Conservation (phyloP, 2,797 vertebrate genomes). For the Oceanodroma leucorhoa region DNA sequence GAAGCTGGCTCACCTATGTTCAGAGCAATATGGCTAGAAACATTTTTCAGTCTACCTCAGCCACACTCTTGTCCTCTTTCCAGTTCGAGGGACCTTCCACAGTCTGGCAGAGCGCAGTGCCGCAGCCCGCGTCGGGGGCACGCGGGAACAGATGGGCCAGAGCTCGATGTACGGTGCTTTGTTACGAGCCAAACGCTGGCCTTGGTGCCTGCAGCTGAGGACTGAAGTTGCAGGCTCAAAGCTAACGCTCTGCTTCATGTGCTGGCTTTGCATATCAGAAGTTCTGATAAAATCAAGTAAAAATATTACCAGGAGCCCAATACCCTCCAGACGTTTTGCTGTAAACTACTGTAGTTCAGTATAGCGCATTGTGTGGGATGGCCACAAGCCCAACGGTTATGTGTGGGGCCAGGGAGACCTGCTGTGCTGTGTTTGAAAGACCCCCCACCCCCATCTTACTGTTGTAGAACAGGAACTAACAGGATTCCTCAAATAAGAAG, state of each 20-base stretch:
- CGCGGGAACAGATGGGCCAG: accelerated
- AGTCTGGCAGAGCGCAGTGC: background rate
- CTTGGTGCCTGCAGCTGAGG: background rate
- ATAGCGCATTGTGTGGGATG: accelerated
- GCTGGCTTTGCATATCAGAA: background rate
- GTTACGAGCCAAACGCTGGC: background rate
- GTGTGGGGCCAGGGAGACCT: background rate
- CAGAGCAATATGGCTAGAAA: background rate
- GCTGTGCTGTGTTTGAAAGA: background rate
- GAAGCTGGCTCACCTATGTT: background rate
- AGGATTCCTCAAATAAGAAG: background rate
- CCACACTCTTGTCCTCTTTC: background rate
- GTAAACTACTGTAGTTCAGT: background rate
- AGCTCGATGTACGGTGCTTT: accelerated
- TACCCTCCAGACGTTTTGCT: background rate
- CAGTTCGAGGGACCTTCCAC: background rate
- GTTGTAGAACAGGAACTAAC: background rate
- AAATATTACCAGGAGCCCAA: background rate
- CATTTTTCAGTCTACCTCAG: background rate
- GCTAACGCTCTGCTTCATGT: background rate
- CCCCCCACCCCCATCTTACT: background rate
- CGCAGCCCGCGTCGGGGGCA: background rate
- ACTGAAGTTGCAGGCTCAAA: background rate
- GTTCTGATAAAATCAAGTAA: background rate
- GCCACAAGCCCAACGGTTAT: background rate